A percentile compares a stretch with the other conserved stretches of the same genome.
Evolutionary conservation across 2,113 vertebrate genomes (phyloP).

Genomic region (Merops nubicus): DNA sequence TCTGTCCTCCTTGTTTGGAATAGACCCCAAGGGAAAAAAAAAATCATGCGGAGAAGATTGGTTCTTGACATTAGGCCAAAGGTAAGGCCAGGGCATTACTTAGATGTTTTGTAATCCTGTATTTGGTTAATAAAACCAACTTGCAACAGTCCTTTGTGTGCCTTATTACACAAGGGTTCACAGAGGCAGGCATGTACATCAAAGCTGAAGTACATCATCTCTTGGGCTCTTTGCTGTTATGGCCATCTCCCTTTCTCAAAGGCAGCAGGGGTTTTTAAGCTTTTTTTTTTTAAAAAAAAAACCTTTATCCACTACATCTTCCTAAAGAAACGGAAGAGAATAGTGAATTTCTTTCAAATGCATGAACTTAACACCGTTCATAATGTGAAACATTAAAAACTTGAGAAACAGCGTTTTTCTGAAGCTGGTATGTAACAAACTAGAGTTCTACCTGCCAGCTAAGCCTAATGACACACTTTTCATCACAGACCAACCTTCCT

Average conservation of each 20-base stretch:
- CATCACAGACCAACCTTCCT: background rate
- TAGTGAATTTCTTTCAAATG: background rate
- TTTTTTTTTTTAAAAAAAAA: background rate
- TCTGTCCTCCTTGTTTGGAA: background rate
- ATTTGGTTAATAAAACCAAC: background rate
- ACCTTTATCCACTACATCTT: background rate
- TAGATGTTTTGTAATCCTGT: background rate
- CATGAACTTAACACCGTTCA: background rate
- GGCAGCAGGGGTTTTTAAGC: background rate
- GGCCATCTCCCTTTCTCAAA: background rate
- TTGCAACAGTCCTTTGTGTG: background rate
- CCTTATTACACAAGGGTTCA: background rate
- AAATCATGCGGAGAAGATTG: background rate
- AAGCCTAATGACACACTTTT: background rate
- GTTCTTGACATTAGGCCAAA: background rate
- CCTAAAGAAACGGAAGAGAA: background rate
- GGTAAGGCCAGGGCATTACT: background rate
- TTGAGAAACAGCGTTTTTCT: background rate
- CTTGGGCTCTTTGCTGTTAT: background rate
- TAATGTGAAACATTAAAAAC: background rate
- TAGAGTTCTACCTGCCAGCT: background rate
- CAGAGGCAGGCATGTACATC: background rate
- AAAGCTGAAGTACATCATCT: background rate
- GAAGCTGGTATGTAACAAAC: background rate
- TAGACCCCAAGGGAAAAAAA: fast-evolving